These are phyloP conservation scores for Gandaritis pyraliata DNA, from an alignment of 2,888 invertebrate species.

Conservation along the genomic window DNA sequence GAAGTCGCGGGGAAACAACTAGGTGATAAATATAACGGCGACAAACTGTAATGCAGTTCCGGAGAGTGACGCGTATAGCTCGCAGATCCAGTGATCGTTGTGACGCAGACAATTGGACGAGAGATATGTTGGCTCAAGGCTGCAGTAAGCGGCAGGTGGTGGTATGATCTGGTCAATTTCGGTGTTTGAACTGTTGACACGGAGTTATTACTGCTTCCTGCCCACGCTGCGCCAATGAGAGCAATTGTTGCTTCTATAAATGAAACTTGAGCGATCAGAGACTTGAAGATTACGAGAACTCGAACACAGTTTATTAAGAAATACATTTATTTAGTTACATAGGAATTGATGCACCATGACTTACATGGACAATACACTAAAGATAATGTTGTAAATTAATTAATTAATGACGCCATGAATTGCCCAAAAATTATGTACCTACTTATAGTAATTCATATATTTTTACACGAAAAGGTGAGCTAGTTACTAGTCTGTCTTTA, in stretches of 20 bases:
- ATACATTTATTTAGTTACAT: too few relatives aligned
- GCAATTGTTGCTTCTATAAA: slow-evolving; percentile 54
- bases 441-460: too few relatives aligned
- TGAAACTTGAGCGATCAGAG: slow-evolving; percentile 41
- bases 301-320: not conserved
- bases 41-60: not conserved
- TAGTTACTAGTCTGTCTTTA: too few relatives aligned
- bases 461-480: too few relatives aligned
- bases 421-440: too few relatives aligned
- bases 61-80: not conserved
- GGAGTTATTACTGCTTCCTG: slow-evolving; percentile 61
- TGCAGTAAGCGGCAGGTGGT: slow-evolving; percentile 50
- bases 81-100: slow-evolving; percentile 35
- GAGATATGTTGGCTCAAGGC: slow-evolving; percentile 33
- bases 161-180: slow-evolving; percentile 51
- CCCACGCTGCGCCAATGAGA: slow-evolving; percentile 46
- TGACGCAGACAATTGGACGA: slow-evolving; percentile 38
- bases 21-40: too few relatives aligned
- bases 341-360: too few relatives aligned
- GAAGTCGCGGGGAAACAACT: too few relatives aligned
- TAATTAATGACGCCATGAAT: too few relatives aligned
- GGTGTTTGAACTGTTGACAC: slow-evolving; percentile 63
- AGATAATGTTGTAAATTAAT: too few relatives aligned
- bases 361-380: too few relatives aligned
- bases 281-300: slow-evolving; percentile 1